These are phyloP conservation scores for Drosophila willistoni DNA, from an alignment of 1,140 invertebrate genomes.

Conservation along the genomic window DNA sequence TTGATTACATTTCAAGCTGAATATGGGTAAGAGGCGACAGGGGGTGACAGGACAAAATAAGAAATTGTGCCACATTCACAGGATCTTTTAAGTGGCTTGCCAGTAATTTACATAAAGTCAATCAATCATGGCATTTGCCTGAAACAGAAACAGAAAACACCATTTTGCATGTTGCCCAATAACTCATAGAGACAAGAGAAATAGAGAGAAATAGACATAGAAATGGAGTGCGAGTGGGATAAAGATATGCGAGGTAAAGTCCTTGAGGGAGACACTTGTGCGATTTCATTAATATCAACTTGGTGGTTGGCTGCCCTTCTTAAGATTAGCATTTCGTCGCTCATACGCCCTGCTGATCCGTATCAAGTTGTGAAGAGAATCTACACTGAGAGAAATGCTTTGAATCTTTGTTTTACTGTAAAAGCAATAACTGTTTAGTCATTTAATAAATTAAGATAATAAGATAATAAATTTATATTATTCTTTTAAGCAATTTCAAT, in stretches of 20 bases:
- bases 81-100: slow-evolving; percentile 65
- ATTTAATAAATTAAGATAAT: too few species aligned
- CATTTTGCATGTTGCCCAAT: slow-evolving; percentile 70
- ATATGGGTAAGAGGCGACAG: background rate
- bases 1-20: slow-evolving; percentile 43
- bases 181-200: slow-evolving; percentile 3
- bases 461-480: too few species aligned
- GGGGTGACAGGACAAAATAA: background rate
- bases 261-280: slow-evolving; percentile 56
- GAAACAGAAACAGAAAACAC: slow-evolving; percentile 21
- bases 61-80: slow-evolving; percentile 3
- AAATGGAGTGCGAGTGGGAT: background rate
- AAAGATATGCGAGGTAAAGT: background rate
- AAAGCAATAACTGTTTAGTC: too few species aligned
- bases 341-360: slow-evolving; percentile 57
- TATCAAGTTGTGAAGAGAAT: slow-evolving; percentile 11
- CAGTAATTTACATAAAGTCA: slow-evolving; percentile 78
- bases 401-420: too few species aligned
- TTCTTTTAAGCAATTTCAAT: too few species aligned
- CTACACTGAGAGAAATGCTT: background rate
- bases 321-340: slow-evolving; percentile 78
- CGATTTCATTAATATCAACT: slow-evolving; percentile 76
- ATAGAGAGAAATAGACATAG: background rate
- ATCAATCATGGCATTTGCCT: slow-evolving; percentile 74
- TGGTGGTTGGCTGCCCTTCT: background rate